Evolutionary conservation across 2,888 invertebrate species (phyloP).

Genomic region (Muscina levida): DNA sequence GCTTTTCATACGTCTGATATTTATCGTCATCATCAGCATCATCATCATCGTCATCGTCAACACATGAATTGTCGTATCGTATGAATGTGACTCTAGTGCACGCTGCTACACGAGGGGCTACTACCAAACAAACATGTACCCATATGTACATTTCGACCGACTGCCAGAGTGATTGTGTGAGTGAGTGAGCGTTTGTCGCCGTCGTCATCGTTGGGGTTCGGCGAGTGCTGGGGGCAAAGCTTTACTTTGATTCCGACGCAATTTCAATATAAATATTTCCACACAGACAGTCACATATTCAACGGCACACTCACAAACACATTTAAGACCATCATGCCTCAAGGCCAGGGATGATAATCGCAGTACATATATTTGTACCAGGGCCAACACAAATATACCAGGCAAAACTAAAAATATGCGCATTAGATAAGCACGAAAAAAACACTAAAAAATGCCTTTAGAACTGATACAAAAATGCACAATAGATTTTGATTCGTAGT

Average conservation of each 20-base stretch:
- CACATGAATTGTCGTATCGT: neutral
- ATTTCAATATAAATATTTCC: slow-evolving; percentile 62
- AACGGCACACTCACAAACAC: slow-evolving; percentile 1
- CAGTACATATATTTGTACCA: too few relatives aligned
- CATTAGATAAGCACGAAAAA: too few relatives aligned
- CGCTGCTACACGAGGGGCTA: neutral
- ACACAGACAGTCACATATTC: slow-evolving; percentile 36
- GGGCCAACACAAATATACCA: too few relatives aligned
- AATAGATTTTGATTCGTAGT: too few relatives aligned
- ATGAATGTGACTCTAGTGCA: neutral
- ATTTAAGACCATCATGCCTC: too few relatives aligned
- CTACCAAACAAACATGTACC: neutral
- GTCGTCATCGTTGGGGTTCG: slow-evolving; percentile 10
- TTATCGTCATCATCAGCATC: neutral
- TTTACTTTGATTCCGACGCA: slow-evolving; percentile 66
- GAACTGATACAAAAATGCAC: too few relatives aligned
- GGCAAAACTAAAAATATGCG: too few relatives aligned
- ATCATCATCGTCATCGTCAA: neutral
- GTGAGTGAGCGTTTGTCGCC: neutral
- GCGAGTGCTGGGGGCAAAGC: slow-evolving; percentile 50
- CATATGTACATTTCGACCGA: neutral
- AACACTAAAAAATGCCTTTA: too few relatives aligned
- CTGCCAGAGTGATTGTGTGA: neutral
- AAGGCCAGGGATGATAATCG: too few relatives aligned
- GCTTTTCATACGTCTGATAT: slow-evolving; percentile 37